Evolutionary conservation across 1,140 invertebrate genomes (phyloP).

Genomic region (Aphidius gifuensis): DNA sequence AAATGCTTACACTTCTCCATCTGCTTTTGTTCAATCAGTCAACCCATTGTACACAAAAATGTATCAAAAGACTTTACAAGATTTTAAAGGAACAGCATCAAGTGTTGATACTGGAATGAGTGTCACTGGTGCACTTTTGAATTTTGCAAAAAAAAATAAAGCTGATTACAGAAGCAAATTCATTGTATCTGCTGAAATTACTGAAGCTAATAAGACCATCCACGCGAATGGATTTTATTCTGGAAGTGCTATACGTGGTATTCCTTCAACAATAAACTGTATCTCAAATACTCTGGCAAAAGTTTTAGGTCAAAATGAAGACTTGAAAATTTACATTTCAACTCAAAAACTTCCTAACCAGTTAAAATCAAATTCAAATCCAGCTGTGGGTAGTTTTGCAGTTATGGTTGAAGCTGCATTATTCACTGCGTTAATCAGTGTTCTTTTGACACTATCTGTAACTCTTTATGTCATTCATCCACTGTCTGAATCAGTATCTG

Average conservation of each 20-base stretch:
- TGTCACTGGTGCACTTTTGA: slow-evolving; percentile 35
- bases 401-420: neutral
- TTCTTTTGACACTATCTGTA: slow-evolving; percentile 24
- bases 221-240: slow-evolving; percentile 46
- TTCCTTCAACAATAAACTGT: slow-evolving; percentile 46
- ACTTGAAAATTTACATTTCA: slow-evolving; percentile 38
- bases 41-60: slow-evolving; percentile 27
- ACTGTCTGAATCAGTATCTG: slow-evolving; percentile 39
- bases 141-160: slow-evolving; percentile 33
- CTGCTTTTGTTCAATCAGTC: slow-evolving; percentile 35
- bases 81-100: slow-evolving; percentile 21
- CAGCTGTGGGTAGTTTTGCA: neutral
- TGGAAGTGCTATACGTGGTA: slow-evolving; percentile 39
- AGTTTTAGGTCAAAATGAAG: slow-evolving; percentile 29
- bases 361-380: slow-evolving; percentile 33
- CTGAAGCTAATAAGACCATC: slow-evolving; percentile 23
- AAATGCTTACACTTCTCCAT: slow-evolving; percentile 24
- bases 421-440: slow-evolving; percentile 14
- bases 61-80: slow-evolving; percentile 30
- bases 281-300: slow-evolving; percentile 45
- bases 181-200: slow-evolving; percentile 46
- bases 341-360: slow-evolving; percentile 27
- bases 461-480: slow-evolving; percentile 51
- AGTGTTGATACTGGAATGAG: slow-evolving; percentile 15
- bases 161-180: slow-evolving; percentile 41